Evolutionary conservation across 1,140 invertebrate genomes (phyloP), one percentile per base, ranked within the genome.

Genomic region (Apis cerana): DNA sequence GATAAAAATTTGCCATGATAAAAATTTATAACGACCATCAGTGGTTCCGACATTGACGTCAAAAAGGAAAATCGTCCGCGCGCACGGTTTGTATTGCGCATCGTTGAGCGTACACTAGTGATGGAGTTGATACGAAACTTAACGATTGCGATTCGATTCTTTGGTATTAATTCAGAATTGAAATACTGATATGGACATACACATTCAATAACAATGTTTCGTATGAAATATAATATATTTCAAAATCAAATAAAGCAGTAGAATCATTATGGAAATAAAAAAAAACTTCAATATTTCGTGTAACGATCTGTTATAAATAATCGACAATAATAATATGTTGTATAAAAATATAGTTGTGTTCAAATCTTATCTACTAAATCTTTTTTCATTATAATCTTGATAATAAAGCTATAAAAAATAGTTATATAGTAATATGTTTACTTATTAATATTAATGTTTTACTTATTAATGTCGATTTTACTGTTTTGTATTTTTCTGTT

Each of bases 1-100:
- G 67, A 71, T 71, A 71, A 62, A 79, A 61, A 79, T 79, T 71
- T 19, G 23, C 33, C 43, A 43, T 17, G n/a, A 23, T 78, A 59
- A 76, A 74, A 61, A 54, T 67, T 67, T 33, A 15, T 9, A n/a
- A 54, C 52, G 21, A 43, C 48, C 15, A 64, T 21, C 64, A 11
- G 21, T 0, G 4, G 12, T 65, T 11, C 15, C 17, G 64, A 58
- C 21, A 43, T 27, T 43, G 1, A n/a, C 5, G 43, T 48, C 33
- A 68, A 50, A n/a, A 11, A 50, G 43, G 21, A n/a, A n/a, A 15
- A n/a, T 68, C 65, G 65, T 3, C 19, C 12, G 17, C 11, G 27
- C 27, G 23, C n/a, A 13, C 50, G 50, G 50, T 13, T 52, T 7
- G 4, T 12, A 15, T 11, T 15, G 15, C 23, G 62, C 23, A 23